Evolutionary conservation across 35 echinoderm and acorn worm species (phyloP).

Genomic region (Amphiura filiformis): DNA sequence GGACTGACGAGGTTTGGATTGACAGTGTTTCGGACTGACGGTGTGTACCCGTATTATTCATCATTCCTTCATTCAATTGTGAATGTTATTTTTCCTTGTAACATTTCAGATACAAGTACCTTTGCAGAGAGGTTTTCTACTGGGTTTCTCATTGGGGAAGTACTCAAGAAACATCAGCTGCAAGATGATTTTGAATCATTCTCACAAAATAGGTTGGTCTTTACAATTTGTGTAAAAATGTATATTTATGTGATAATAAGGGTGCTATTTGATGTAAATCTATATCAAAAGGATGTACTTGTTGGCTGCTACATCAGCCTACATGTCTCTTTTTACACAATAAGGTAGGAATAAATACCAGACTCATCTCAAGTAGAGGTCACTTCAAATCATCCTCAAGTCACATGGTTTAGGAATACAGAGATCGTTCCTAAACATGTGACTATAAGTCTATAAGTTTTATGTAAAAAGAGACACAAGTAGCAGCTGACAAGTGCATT

Average conservation of each 20-base stretch:
- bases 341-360: no score
- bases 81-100: constrained; percentile 16
- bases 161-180: constrained; percentile 85
- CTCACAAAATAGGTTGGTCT: constrained; percentile 86
- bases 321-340: background rate
- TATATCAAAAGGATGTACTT: no score
- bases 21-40: no score
- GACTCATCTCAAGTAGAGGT: no score
- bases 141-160: constrained; percentile 92
- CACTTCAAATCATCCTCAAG: no score
- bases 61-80: background rate
- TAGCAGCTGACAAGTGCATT: no score
- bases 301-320: no score
- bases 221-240: no score
- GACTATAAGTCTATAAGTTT: no score
- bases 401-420: background rate
- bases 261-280: background rate
- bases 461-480: no score
- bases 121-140: constrained; percentile 83
- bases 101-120: constrained; percentile 60
- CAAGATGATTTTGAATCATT: constrained; percentile 99
- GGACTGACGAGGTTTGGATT: background rate
- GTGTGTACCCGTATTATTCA: background rate
- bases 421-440: no score
- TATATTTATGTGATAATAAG: background rate